These are phyloP conservation scores for Pagrus major DNA, from an alignment of 2,113 vertebrate genomes.

Conservation along the genomic window DNA sequence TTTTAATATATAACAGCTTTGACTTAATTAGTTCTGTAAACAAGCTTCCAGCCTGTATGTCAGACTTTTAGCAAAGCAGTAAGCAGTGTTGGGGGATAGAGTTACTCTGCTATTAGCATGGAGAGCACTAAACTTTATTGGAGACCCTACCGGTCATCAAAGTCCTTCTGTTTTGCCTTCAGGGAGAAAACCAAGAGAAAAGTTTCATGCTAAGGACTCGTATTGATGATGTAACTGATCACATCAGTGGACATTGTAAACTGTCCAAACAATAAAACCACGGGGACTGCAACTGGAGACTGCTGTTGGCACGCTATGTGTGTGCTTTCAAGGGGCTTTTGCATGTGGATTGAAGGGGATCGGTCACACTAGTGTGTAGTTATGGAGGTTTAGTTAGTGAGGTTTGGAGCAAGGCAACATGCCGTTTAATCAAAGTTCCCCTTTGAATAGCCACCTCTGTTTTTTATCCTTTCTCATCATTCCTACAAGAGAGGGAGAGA, in stretches of 20 bases:
- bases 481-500: slow-evolving; percentile 68
- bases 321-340: slow-evolving; percentile 73
- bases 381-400: slow-evolving; percentile 81
- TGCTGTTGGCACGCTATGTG: slow-evolving; percentile 75
- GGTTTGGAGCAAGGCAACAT: slow-evolving; percentile 84
- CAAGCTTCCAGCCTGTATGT: slow-evolving; percentile 75
- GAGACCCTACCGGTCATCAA: slow-evolving; percentile 81
- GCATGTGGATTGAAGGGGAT: slow-evolving; percentile 56
- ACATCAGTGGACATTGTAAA: slow-evolving; percentile 84
- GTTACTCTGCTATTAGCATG: slow-evolving; percentile 81
- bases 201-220: slow-evolving; percentile 43
- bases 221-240: slow-evolving; percentile 89
- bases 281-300: slow-evolving; percentile 84
- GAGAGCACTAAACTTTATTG: slow-evolving; percentile 85
- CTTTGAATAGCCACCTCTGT: slow-evolving; percentile 78
- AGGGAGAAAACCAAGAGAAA: slow-evolving; percentile 69
- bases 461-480: slow-evolving; percentile 78
- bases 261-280: slow-evolving; percentile 85
- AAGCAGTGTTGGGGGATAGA: slow-evolving; percentile 71
- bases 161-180: slow-evolving; percentile 82
- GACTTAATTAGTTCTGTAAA: slow-evolving; percentile 82
- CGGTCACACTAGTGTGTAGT: slow-evolving; percentile 34
- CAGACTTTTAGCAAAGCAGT: slow-evolving; percentile 74
- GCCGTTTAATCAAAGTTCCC: slow-evolving; percentile 85
- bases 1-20: slow-evolving; percentile 82